Evolutionary conservation across 1,140 invertebrate species (phyloP).

Genomic region (Babylonia areolata): DNA sequence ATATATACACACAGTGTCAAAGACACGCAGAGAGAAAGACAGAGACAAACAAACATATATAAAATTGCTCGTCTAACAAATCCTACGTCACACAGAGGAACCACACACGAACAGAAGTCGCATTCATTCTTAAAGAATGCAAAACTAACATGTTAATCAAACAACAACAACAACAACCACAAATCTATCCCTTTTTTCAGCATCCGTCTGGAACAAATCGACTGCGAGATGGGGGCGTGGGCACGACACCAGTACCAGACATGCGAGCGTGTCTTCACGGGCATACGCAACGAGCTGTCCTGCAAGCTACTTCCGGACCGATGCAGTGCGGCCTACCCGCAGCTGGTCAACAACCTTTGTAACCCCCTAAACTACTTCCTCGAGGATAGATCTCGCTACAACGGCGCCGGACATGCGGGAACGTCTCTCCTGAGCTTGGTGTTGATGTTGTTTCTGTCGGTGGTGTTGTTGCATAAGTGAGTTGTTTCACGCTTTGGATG

Average conservation of each 20-base stretch:
- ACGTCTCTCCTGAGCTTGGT: not conserved
- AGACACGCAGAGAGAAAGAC: too few species aligned
- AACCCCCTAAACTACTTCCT: slow-evolving; percentile 42
- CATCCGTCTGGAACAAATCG: slow-evolving; percentile 48
- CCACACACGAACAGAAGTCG: too few species aligned
- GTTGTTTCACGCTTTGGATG: not conserved
- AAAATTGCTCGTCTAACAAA: too few species aligned
- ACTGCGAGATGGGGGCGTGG: slow-evolving; percentile 52
- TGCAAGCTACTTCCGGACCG: slow-evolving; percentile 49
- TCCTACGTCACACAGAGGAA: too few species aligned
- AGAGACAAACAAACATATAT: too few species aligned
- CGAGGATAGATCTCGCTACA: slow-evolving; percentile 37
- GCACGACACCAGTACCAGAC: slow-evolving; percentile 49
- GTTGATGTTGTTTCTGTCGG: not conserved
- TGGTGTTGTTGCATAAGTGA: not conserved
- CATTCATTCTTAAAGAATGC: too few species aligned
- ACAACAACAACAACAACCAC: too few species aligned
- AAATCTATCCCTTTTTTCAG: too few species aligned
- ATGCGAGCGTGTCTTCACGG: slow-evolving; percentile 42
- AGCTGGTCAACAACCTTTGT: slow-evolving; percentile 24
- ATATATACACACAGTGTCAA: too few species aligned
- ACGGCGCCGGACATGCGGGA: not conserved
- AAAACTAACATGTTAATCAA: too few species aligned
- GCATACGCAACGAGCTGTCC: slow-evolving; percentile 50
- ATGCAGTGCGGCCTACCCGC: slow-evolving; percentile 41